Base-by-base conservation (phyloP, 2,113 vertebrate genomes). In the Phalacrocorax aristotelis region DNA sequence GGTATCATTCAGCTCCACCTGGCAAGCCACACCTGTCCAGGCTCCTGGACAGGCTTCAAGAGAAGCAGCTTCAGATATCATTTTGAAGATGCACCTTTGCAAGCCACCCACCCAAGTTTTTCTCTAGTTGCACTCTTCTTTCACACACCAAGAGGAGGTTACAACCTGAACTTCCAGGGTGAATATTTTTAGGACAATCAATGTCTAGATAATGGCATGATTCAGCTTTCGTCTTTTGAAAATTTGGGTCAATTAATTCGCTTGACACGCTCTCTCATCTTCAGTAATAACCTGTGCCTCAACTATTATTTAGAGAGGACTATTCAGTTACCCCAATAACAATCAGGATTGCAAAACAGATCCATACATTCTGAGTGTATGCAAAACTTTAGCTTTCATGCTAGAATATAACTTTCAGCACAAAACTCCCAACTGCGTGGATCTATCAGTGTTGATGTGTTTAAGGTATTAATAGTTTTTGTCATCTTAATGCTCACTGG, bases 401-500 rank as follows among this genome's bases (percentile, higher is more conserved):
- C 7, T 49, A 38, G 9, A 78, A 38, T 34, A 26, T 7, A 40
- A 46, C 22, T 75, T 83, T 18, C 26, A 34, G 26, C 10, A 36
- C 36, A 71, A 68, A 64, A 36, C 3, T 64, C 32, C 27, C 5
- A 2, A 26, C 3, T 0, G 1, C 23, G 3, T 32, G 11, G 11
- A 61, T 46, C 57, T 52, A 60, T 52, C 40, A 69, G 2, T 13
- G 7, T 25, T 46, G 13, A 42, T 40, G 74, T 36, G 7, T 11
- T 90, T 65, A 78, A 83, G 6, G 17, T 81, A n/a, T 49, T 78
- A 52, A 65, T 11, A 64, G 22, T 11, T 81, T 21, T 71, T 52
- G 26, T 18, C 32, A 30, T 60, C 32, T 64, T 62, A 87, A 51
- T 11, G 42, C 25, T 79, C 57, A 54, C 13, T 17, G 51, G 38